Evolutionary conservation across 2,888 invertebrate genomes (phyloP).

Genomic region (Drosophila meridiana): DNA sequence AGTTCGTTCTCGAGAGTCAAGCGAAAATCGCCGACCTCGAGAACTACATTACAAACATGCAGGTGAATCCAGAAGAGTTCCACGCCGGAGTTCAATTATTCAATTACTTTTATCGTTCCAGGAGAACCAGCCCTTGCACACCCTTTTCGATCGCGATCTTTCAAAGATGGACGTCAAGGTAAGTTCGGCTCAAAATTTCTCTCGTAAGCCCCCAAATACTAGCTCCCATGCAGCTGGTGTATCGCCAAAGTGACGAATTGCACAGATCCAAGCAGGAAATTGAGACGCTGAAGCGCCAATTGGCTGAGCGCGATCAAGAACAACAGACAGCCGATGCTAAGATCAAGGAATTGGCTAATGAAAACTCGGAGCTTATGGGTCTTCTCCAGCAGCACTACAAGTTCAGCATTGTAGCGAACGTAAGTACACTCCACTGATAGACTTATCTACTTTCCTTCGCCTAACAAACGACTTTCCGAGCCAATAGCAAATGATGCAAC

Average conservation of each 20-base stretch:
- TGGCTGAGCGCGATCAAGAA: no score
- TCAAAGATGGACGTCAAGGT: no score
- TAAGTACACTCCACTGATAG: background rate
- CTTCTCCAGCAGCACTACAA: background rate
- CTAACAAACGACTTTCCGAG: no score
- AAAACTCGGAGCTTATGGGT: background rate
- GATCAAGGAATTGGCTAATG: background rate
- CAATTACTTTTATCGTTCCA: background rate
- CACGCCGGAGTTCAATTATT: background rate
- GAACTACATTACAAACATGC: background rate
- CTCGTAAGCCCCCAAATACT: no score
- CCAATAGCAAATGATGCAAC: background rate
- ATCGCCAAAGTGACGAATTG: no score
- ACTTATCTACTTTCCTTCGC: no score
- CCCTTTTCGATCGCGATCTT: background rate
- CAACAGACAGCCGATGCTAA: background rate
- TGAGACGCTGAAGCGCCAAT: no score
- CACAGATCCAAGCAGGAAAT: no score
- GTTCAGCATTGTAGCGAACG: background rate
- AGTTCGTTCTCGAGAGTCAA: background rate
- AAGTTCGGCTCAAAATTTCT: no score
- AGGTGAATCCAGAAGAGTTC: background rate
- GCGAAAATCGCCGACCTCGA: conserved; percentile 4
- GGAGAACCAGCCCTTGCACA: background rate
- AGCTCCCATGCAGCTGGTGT: no score